Conservation (phyloP, 1,140 invertebrate species). For the Samia ricini region DNA sequence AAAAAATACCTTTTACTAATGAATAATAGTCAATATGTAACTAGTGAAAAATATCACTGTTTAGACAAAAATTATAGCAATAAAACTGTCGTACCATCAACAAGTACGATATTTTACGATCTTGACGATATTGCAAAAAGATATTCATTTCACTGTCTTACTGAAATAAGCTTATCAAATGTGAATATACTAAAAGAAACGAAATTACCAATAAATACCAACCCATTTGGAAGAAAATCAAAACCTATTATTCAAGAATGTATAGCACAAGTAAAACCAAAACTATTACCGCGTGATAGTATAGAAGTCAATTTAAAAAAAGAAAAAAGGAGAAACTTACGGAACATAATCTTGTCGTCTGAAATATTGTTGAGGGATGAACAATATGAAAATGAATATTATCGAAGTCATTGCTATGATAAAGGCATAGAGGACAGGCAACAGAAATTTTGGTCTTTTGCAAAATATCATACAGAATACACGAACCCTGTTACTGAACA, state of each 20-base stretch:
- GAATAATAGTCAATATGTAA: conserved; percentile 38
- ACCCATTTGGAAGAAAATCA: conserved; percentile 33
- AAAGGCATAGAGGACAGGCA: conserved; percentile 23
- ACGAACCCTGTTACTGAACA: conserved; percentile 38
- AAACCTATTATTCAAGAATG: conserved; percentile 52
- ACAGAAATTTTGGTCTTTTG: conserved; percentile 57
- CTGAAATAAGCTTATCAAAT: conserved; percentile 29
- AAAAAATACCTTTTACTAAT: conserved; percentile 11
- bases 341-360: conserved; percentile 35
- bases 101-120: conserved; percentile 64
- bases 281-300: conserved; percentile 30
- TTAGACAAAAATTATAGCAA: conserved; percentile 39
- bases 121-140: conserved; percentile 55
- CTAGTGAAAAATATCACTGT: conserved; percentile 49
- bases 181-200: conserved; percentile 27
- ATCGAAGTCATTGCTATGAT: conserved; percentile 20
- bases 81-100: conserved; percentile 40
- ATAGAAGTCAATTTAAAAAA: conserved; percentile 34
- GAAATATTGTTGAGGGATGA: conserved; percentile 50
- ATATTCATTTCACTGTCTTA: conserved; percentile 52
- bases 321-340: conserved; percentile 27
- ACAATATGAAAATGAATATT: conserved; percentile 17
- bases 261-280: conserved; percentile 41
- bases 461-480: conserved; percentile 54
- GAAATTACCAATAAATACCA: conserved; percentile 19